phyloP scores from a whole-genome alignment of 2,797 vertebrate species.

The Todus mexicanus region DNA sequence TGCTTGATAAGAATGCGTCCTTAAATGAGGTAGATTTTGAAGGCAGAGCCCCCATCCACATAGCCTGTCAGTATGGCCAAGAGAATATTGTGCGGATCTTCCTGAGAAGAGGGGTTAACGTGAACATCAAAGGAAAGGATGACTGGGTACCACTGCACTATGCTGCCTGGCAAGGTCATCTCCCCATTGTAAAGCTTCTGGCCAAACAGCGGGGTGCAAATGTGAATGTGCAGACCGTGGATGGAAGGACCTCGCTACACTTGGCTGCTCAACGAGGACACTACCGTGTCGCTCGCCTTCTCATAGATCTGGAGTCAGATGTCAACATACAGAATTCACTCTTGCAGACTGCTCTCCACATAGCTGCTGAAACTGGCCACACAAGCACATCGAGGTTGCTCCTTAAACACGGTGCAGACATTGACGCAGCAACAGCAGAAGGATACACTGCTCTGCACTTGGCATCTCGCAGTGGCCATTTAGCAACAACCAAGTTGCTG shows the following conservation, averaged over 20 bases:
- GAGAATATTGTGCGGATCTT: conserved; percentile 89
- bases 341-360: conserved; percentile 83
- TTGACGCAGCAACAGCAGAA: conserved; percentile 75
- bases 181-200: conserved; percentile 91
- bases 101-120: conserved; percentile 85
- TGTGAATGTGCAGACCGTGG: conserved; percentile 84
- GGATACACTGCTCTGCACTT: conserved; percentile 89
- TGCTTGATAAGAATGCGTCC: conserved; percentile 86
- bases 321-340: conserved; percentile 71
- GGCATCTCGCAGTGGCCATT: conserved; percentile 83
- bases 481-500: conserved; percentile 87
- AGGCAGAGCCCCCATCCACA: conserved; percentile 89
- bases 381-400: conserved; percentile 93
- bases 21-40: conserved; percentile 90
- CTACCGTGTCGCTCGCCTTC: conserved; percentile 92
- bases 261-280: conserved; percentile 93
- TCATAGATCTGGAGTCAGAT: conserved; percentile 85
- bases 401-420: conserved; percentile 82
- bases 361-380: conserved; percentile 92
- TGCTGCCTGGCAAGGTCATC: conserved; percentile 93
- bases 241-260: conserved; percentile 90
- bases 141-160: conserved; percentile 93
- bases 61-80: conserved; percentile 95
- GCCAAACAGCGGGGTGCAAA: conserved; percentile 86
- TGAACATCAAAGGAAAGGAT: conserved; percentile 84